phyloP scores from a whole-genome alignment of 2,797 vertebrate genomes.

The Ambastaia sidthimunki region DNA sequence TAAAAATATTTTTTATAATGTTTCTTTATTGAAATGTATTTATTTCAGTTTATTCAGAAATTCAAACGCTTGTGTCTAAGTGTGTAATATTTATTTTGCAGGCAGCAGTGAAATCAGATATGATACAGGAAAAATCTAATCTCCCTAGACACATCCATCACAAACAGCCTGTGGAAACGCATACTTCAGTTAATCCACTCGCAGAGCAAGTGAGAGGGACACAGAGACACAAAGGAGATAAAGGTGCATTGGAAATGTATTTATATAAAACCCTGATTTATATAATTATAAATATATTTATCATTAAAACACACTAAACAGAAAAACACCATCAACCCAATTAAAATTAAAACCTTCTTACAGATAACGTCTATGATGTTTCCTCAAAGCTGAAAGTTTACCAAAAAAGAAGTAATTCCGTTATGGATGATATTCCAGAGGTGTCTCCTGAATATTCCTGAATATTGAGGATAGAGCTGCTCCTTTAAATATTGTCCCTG shows the following conservation, averaged over 20 bases:
- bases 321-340: conserved; percentile 20
- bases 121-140: conserved; percentile 44
- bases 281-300: background rate
- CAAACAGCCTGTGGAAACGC: conserved; percentile 40
- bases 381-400: conserved; percentile 44
- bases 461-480: conserved; percentile 42
- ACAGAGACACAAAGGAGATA: conserved; percentile 7
- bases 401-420: conserved; percentile 54
- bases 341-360: conserved; percentile 53
- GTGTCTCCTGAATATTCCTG: conserved; percentile 26
- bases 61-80: background rate
- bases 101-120: conserved; percentile 40
- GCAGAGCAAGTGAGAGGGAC: background rate
- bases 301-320: conserved; percentile 30
- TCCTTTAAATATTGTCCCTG: conserved; percentile 66
- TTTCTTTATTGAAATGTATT: background rate
- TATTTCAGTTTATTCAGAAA: background rate
- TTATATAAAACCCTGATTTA: conserved; percentile 15
- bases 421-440: conserved; percentile 54
- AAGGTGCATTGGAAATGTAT: conserved; percentile 2
- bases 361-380: conserved; percentile 41
- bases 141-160: conserved; percentile 56
- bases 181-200: conserved; percentile 54
- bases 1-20: background rate
- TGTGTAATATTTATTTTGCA: conserved; percentile 24